phyloP scores from a whole-genome alignment of 2,888 invertebrate genomes.

The Nebria salina region DNA sequence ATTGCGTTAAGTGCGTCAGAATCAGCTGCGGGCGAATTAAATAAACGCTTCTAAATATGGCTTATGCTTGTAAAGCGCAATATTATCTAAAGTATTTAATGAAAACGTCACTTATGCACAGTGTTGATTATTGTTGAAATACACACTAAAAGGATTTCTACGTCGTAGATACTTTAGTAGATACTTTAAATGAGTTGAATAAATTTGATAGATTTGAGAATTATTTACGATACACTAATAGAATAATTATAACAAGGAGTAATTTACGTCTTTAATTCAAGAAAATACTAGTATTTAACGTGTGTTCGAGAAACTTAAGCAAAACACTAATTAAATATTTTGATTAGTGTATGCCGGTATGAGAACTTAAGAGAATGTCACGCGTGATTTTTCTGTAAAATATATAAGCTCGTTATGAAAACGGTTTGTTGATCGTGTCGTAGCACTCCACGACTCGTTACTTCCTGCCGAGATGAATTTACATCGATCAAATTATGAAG shows the following conservation, averaged over 20 bases:
- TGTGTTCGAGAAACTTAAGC: no score
- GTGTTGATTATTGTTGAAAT: no score
- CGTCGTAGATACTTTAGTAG: background rate
- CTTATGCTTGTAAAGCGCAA: background rate
- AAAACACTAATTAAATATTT: no score
- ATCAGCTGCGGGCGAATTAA: background rate
- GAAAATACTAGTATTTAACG: no score
- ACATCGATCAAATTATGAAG: constrained; percentile 17
- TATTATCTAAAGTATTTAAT: constrained; percentile 1
- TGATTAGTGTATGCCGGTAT: no score
- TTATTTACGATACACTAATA: no score
- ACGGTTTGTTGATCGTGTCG: background rate
- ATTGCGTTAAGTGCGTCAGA: constrained; percentile 6
- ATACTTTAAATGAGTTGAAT: no score
- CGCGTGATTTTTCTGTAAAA: background rate
- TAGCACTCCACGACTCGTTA: background rate
- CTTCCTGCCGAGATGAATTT: background rate
- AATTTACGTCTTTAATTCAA: no score
- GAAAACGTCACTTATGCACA: background rate
- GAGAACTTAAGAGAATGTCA: no score
- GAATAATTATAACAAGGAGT: no score
- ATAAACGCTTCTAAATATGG: constrained; percentile 9
- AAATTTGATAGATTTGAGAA: no score
- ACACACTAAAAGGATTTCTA: background rate
- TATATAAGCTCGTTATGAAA: constrained; percentile 12